These are phyloP conservation scores for Dicrurus megarhynchus DNA, from an alignment of 2,113 vertebrate genomes.

Conservation along the genomic window DNA sequence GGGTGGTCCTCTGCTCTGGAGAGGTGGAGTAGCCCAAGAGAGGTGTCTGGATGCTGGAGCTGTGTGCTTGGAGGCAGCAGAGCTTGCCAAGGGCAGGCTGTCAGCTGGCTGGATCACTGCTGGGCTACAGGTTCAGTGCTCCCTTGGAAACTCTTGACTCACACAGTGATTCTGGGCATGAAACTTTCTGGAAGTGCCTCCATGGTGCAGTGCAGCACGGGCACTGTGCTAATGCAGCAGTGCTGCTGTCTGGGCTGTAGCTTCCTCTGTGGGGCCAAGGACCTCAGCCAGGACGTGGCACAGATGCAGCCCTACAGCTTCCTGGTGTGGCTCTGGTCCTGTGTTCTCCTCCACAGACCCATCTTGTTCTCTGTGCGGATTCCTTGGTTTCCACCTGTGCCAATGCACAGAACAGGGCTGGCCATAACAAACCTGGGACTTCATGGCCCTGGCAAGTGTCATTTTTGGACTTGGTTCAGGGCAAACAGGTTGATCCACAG, in stretches of 20 bases:
- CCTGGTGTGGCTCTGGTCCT: background rate
- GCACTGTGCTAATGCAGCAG: background rate
- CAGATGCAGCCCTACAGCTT: background rate
- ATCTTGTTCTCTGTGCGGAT: background rate
- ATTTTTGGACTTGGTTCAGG: background rate
- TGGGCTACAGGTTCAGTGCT: background rate
- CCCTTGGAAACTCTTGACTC: background rate
- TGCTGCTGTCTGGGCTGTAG: background rate
- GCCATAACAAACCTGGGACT: background rate
- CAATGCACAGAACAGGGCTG: background rate
- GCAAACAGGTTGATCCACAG: background rate
- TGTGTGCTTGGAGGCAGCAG: background rate
- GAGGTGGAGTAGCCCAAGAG: background rate
- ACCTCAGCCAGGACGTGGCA: background rate
- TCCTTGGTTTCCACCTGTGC: background rate
- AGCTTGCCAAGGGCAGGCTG: background rate
- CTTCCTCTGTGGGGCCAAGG: background rate
- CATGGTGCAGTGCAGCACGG: constrained; percentile 6
- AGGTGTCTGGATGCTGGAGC: background rate
- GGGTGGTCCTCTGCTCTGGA: background rate
- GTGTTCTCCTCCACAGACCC: background rate
- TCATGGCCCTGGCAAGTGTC: background rate
- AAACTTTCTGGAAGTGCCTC: background rate
- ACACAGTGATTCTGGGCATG: rapidly evolving
- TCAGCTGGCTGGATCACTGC: background rate